Percentiles rank a stretch among this genome's conserved stretches.
Conservation (phyloP, 2,113 vertebrate species). For the Dicerorhinus sumatrensis region DNA sequence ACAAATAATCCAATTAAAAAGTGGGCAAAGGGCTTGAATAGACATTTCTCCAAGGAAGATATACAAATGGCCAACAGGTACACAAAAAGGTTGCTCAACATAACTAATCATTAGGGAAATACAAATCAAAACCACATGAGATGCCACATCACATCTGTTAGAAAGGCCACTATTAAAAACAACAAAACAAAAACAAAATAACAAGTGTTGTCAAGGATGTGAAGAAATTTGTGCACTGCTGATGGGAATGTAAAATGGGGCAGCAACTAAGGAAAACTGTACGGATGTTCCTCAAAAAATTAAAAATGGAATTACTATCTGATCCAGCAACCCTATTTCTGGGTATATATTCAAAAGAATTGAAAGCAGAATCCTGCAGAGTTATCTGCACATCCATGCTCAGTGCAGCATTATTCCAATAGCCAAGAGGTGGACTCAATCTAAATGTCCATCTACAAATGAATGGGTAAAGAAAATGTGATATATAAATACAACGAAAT, state of each 20-base stretch:
- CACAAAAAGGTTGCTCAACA: not conserved
- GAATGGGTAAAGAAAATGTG: conserved; percentile 16
- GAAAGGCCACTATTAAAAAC: not conserved
- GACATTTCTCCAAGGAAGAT: not conserved
- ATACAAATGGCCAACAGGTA: not conserved
- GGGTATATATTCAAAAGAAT: not conserved
- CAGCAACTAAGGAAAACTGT: not conserved
- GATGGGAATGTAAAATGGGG: not conserved
- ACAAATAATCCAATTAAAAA: not conserved
- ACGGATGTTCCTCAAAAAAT: not conserved
- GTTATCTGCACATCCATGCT: not conserved
- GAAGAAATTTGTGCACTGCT: not conserved
- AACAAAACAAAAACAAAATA: not conserved
- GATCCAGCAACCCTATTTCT: not conserved
- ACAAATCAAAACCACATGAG: not conserved
- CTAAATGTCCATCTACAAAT: not conserved
- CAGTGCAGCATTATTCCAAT: not conserved
- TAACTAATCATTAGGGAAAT: not conserved
- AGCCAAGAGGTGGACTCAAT: not conserved
- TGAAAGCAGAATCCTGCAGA: not conserved
- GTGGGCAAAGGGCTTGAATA: not conserved
- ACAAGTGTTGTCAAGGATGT: not conserved
- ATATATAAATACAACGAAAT: not conserved
- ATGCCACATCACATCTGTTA: not conserved
- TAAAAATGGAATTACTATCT: not conserved